Conservation (phyloP, 2,888 invertebrate genomes). For the Hofmannophila pseudospretella region DNA sequence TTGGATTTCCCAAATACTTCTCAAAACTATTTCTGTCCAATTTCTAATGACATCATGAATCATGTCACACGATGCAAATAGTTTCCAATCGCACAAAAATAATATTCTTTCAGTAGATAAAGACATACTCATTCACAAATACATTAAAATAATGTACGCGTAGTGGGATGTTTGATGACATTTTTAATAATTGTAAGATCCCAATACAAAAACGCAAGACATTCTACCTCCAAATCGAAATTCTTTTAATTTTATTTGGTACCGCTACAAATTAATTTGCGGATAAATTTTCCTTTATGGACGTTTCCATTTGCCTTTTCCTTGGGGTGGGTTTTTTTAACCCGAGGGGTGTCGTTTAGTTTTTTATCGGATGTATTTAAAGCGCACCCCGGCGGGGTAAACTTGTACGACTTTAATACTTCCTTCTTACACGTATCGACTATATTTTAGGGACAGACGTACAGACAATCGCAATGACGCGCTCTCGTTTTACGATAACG, state of each 20-base stretch:
- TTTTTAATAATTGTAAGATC: too few relatives aligned
- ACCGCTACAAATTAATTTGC: slow-evolving; percentile 71
- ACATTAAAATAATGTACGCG: too few relatives aligned
- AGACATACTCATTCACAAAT: too few relatives aligned
- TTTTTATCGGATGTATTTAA: slow-evolving; percentile 77
- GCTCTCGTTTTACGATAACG: slow-evolving; percentile 9
- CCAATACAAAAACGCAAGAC: too few relatives aligned
- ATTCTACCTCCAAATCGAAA: slow-evolving; percentile 10
- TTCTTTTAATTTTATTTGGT: slow-evolving; percentile 54
- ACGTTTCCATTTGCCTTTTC: slow-evolving; percentile 51
- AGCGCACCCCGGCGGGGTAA: slow-evolving; percentile 50
- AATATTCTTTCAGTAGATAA: too few relatives aligned
- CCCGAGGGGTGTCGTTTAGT: slow-evolving; percentile 61
- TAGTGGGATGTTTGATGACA: too few relatives aligned
- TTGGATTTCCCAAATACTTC: background rate
- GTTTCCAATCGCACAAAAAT: too few relatives aligned
- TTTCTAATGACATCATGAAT: too few relatives aligned
- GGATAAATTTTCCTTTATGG: slow-evolving; percentile 74
- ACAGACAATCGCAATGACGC: slow-evolving; percentile 17
- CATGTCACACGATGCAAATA: too few relatives aligned
- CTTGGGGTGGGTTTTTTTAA: slow-evolving; percentile 47
- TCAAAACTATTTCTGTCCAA: too few relatives aligned
- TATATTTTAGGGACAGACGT: slow-evolving; percentile 28
- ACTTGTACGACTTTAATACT: slow-evolving; percentile 69
- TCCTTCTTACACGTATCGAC: slow-evolving; percentile 56